Conservation (phyloP, 2,888 invertebrate species). For the Neoitamus cyanurus region DNA sequence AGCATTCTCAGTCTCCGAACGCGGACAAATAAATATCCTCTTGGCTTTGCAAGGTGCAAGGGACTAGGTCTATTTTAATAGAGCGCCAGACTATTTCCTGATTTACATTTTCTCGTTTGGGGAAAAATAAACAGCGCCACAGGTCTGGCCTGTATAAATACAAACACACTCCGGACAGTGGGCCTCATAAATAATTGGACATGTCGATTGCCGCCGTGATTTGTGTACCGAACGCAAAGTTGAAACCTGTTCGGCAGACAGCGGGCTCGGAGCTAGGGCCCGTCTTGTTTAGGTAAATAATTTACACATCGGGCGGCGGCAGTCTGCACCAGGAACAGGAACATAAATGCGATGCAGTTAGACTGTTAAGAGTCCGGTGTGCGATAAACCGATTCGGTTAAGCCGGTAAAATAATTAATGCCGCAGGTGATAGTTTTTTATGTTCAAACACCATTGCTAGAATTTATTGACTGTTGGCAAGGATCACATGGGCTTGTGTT, state of each 20-base stretch:
- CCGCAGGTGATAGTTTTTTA: background rate
- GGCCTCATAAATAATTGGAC: conserved; percentile 27
- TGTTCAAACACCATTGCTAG: background rate
- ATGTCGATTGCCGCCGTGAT: conserved; percentile 9
- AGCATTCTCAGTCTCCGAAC: background rate
- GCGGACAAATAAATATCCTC: background rate
- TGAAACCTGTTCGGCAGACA: background rate
- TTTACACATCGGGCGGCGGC: background rate
- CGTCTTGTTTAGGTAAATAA: conserved; percentile 10
- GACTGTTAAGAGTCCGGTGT: background rate
- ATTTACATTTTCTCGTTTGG: conserved; percentile 15
- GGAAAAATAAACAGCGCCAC: background rate
- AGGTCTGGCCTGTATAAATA: background rate
- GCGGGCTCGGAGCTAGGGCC: background rate
- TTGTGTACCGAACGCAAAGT: background rate
- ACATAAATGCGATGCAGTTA: background rate
- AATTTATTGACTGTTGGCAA: background rate
- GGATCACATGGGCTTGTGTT: background rate
- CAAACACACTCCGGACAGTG: background rate
- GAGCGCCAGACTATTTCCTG: background rate
- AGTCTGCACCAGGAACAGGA: background rate
- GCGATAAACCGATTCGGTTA: background rate
- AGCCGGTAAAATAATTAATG: background rate
- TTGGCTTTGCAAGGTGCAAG: background rate
- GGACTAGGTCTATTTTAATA: background rate